Base-by-base conservation (phyloP, 2,113 vertebrate species). In the Dromas ardeola region DNA sequence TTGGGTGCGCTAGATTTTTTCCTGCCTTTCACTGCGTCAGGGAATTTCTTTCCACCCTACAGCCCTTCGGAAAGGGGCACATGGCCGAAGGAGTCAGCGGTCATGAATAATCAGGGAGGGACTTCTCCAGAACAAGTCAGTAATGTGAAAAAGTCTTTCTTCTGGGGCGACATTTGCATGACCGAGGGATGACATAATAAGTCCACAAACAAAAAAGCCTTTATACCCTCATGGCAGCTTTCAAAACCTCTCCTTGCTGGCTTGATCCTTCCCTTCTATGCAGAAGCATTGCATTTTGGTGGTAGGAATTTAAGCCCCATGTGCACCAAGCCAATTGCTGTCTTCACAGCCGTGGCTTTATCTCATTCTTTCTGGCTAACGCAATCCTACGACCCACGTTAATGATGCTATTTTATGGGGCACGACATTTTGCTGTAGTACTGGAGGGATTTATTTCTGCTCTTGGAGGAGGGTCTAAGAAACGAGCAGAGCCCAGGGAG, bases 61-160 rank as follows among this genome's bases (percentile, higher is more conserved):
- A 66, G 94, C 43, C 23, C 71, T 89, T 21, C 49, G 66, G 92
- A 93, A 86, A 74, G 81, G 36, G 67, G 34, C 59, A 74, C 47
- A 95, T 8, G 65, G 90, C 85, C 22, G 81, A 95, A 95, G 83
- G 63, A 94, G 78, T 70, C 86, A 89, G 77, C 3, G 0, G 71
- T 90, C 84, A 80, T 90, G 89, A 97, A 96, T 91, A 96, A 95
- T 85, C 70, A 93, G 80, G 82, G 63, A 90, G 71, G 77, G 76
- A 96, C 59, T 95, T 93, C 81, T 97, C 96, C 88, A 92, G 96
- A 97, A 95, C 69, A 84, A 78, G 90, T 86, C 82, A 71, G 70
- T 26, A 95, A 91, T 94, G 61, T 95, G 81, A 96, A 97, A 59
- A 96, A 93, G 81, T 83, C 96, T 95, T 96, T 97, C 81, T 97